Evolutionary conservation across 2,797 vertebrate genomes (phyloP).

Genomic region (Peromyscus attwateri): DNA sequence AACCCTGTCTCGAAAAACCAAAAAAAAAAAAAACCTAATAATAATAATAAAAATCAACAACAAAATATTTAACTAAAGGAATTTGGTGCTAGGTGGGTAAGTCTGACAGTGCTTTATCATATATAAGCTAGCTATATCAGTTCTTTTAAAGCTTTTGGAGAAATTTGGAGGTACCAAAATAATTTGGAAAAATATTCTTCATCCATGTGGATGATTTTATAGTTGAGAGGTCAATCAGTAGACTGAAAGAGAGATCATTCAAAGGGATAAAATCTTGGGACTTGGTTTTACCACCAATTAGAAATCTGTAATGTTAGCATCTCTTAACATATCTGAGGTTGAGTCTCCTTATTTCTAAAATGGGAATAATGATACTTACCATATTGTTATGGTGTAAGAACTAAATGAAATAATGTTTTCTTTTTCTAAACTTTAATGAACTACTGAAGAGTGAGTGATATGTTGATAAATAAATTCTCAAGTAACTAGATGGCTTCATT

Average conservation of each 20-base stretch:
- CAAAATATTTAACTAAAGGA: constrained; percentile 37
- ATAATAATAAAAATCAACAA: too few relatives aligned
- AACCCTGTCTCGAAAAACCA: too few relatives aligned
- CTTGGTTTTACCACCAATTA: constrained; percentile 19
- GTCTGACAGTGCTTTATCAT: background rate
- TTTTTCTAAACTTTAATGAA: constrained; percentile 45
- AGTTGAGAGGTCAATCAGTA: background rate
- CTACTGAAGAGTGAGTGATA: constrained; percentile 30
- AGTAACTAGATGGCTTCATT: constrained; percentile 40
- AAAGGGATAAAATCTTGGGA: background rate
- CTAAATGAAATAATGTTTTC: constrained; percentile 39
- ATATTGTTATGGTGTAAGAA: constrained; percentile 15
- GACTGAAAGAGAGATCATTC: background rate
- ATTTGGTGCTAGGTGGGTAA: constrained; percentile 1
- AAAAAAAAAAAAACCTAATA: too few relatives aligned
- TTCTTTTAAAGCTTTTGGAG: constrained; percentile 36
- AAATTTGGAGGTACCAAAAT: constrained; percentile 41
- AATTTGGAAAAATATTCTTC: constrained; percentile 42
- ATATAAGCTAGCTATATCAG: constrained; percentile 44
- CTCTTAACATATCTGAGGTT: constrained; percentile 36
- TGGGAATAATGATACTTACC: constrained; percentile 12
- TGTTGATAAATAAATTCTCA: constrained; percentile 12
- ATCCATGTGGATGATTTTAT: constrained; percentile 45
- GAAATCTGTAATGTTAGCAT: background rate
- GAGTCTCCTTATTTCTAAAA: constrained; percentile 48